Conservation (phyloP, 2,113 vertebrate species). For the Odocoileus hemionus region DNA sequence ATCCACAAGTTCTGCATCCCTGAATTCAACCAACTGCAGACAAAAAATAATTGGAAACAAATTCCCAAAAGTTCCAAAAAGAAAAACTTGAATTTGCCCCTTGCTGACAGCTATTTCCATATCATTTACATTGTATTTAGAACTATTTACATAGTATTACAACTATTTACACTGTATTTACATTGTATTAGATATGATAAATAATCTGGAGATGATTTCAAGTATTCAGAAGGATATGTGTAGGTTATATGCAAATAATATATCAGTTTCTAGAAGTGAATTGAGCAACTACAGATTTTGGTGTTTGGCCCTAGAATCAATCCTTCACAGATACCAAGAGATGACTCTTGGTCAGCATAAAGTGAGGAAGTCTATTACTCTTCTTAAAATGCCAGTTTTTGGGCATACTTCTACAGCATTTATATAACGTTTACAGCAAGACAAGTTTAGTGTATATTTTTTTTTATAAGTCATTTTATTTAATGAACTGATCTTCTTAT, state of each 20-base stretch:
- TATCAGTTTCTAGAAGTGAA: background rate
- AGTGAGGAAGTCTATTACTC: constrained; percentile 55
- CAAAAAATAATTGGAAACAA: background rate
- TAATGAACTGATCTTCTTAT: constrained; percentile 68
- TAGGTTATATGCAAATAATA: background rate
- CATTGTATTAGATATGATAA: background rate
- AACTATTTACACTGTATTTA: background rate
- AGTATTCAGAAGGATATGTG: background rate
- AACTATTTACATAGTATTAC: background rate
- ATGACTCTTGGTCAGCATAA: constrained; percentile 34
- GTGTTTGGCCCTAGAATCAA: background rate
- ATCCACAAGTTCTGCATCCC: background rate
- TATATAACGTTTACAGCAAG: constrained; percentile 44
- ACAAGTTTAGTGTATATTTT: constrained; percentile 71
- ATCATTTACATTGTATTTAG: background rate
- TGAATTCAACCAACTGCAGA: background rate
- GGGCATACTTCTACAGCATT: constrained; percentile 53
- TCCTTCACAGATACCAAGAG: background rate
- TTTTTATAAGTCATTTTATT: constrained; percentile 73
- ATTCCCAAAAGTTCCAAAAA: background rate
- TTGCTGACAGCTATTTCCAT: background rate
- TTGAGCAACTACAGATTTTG: background rate
- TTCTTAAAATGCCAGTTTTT: constrained; percentile 54
- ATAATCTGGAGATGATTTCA: background rate
- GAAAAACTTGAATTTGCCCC: background rate